phyloP scores from a whole-genome alignment of 2,797 vertebrate genomes.

The Protonibea diacanthus region DNA sequence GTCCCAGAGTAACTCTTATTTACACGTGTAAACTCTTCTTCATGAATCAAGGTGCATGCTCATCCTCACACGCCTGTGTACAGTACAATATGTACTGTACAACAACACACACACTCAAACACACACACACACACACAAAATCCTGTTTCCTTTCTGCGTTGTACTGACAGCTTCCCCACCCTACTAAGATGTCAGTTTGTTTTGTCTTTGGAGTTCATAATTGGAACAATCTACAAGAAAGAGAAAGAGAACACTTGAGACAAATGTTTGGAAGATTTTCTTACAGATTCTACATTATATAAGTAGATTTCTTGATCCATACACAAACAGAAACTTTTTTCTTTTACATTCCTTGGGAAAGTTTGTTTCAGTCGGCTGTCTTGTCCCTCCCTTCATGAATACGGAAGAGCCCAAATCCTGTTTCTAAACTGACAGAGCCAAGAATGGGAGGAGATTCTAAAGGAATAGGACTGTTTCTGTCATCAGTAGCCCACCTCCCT shows the following conservation, averaged over 20 bases:
- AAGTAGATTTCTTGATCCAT: neutral
- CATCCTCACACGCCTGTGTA: conserved; percentile 22
- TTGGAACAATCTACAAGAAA: conserved; percentile 52
- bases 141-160: conserved; percentile 52
- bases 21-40: conserved; percentile 5
- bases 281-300: neutral
- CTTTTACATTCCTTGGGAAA: conserved; percentile 14
- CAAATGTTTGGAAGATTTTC: conserved; percentile 5
- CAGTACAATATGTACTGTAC: conserved; percentile 28
- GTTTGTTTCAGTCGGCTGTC: conserved; percentile 2
- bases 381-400: conserved; percentile 52
- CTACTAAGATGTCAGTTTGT: conserved; percentile 54
- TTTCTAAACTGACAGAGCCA: conserved; percentile 60
- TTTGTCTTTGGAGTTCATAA: conserved; percentile 58
- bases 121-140: conserved; percentile 20
- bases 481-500: conserved; percentile 62
- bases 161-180: conserved; percentile 38
- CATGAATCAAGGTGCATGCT: conserved; percentile 17
- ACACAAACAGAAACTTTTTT: conserved; percentile 24
- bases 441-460: conserved; percentile 79
- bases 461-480: conserved; percentile 77
- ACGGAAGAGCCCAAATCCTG: conserved; percentile 59
- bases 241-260: conserved; percentile 30
- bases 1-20: conserved; percentile 16
- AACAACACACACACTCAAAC: neutral